Evolutionary conservation across 2,888 invertebrate species (phyloP), one percentile per base, ranked within the genome.

Genomic region (Pecten maximus): DNA sequence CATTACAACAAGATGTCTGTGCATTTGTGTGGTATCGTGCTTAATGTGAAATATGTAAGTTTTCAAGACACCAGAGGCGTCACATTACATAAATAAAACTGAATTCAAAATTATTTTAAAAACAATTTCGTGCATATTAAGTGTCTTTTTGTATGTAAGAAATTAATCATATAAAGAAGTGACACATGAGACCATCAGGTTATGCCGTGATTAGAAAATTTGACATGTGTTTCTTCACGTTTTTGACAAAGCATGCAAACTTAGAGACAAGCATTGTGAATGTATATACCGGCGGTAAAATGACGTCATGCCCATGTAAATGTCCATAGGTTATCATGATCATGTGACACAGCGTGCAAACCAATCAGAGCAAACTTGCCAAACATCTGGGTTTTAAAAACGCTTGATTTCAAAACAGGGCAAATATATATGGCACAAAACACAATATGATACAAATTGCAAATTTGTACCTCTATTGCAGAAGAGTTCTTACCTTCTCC

Each of bases 401-500:
- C 1, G 74, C 28, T 28, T 74, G 74, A 23, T 74, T 74, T 74
- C 35, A 4, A 54, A 74, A 74, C 15, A 28, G n/a, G 23, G 23
- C 2, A n/a, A 0, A 23, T 2, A 54, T 54, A 54, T 19, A 54
- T 74, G 23, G 35, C 74, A 74, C 35, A 74, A 28, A 74, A 74
- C 28, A 60, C 48, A 48, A 4, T 48, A 4, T 48, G 48, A 48
- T 48, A 23, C 60, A 23, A 23, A 48, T 15, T 48, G 10, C 48
- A 4, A n/a, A 2, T 48, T 48, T 48, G 15, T 8, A 19, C 74
- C 35, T 74, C 74, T 28, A 74, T 74, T n/a, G 0, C n/a, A 90
- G 12, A 86, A 86, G 48, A 88, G 87, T 50, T 91, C 91, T 89
- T 92, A 95, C 95, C 95, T 91, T 94, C 93, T 35, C 93, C 94